Evolutionary conservation across 2,113 vertebrate genomes (phyloP).

Genomic region (Mus spicilegus): DNA sequence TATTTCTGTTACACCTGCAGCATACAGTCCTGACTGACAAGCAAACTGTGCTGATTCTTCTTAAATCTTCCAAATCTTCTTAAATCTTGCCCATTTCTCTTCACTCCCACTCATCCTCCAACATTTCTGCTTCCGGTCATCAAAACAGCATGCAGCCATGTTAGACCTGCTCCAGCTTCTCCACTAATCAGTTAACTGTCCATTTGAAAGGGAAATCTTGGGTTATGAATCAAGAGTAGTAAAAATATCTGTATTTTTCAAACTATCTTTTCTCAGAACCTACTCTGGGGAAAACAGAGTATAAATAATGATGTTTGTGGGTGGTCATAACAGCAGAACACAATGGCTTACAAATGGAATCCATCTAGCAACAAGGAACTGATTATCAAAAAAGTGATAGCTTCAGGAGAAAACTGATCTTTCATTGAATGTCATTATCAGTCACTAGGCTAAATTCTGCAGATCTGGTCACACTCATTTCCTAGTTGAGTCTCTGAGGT

Average conservation of each 20-base stretch:
- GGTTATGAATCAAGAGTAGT: background rate
- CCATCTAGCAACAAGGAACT: background rate
- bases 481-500: background rate
- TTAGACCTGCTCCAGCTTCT: background rate
- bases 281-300: background rate
- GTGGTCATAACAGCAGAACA: background rate
- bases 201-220: background rate
- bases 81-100: background rate
- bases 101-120: background rate
- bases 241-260: slow-evolving; percentile 8
- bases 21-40: background rate
- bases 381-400: background rate
- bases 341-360: slow-evolving; percentile 24
- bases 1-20: background rate
- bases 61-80: background rate
- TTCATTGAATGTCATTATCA: background rate
- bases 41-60: background rate
- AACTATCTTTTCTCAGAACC: slow-evolving; percentile 26
- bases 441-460: background rate
- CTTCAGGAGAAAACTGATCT: slow-evolving; percentile 35
- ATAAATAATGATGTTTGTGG: background rate
- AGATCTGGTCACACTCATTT: background rate
- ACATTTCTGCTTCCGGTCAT: background rate
- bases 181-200: background rate
- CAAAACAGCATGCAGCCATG: background rate